A percentile compares a stretch with the other conserved stretches of the same genome.
phyloP scores from a whole-genome alignment of 2,797 vertebrate species.

The Chelidonichthys spinosus region DNA sequence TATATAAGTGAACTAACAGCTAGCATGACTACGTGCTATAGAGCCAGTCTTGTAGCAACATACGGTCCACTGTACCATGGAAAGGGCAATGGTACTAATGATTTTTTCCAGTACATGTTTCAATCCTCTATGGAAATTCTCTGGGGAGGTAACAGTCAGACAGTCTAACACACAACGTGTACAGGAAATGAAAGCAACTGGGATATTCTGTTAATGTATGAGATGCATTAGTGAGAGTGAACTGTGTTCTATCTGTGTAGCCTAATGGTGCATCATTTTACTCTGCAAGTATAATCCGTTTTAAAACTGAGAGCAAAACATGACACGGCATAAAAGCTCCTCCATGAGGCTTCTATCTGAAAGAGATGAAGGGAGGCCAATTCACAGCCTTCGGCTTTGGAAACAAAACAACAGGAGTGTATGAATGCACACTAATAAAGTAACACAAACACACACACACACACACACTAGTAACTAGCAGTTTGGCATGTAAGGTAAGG shows the following conservation, averaged over 20 bases:
- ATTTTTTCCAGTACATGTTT: not conserved
- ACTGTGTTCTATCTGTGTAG: not conserved
- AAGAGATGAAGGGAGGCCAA: not conserved
- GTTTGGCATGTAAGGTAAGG: not conserved
- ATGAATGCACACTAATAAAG: not conserved
- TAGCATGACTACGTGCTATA: not conserved
- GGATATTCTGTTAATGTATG: constrained; percentile 33
- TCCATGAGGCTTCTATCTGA: constrained; percentile 5
- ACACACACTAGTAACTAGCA: not conserved
- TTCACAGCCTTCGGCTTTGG: not conserved
- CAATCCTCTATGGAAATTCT: not conserved
- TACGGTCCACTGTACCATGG: not conserved
- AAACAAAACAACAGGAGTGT: constrained; percentile 1
- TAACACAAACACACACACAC: not conserved
- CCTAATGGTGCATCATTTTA: constrained; percentile 28
- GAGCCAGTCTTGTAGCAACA: not conserved
- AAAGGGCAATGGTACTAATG: not conserved
- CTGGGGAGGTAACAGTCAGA: not conserved
- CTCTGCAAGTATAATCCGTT: constrained; percentile 22
- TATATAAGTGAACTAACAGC: not conserved
- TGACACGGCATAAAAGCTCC: constrained; percentile 25
- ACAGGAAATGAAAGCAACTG: constrained; percentile 23
- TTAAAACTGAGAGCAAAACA: constrained; percentile 12
- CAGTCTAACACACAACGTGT: not conserved
- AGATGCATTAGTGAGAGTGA: constrained; percentile 31